Evolutionary conservation across 2,113 vertebrate genomes (phyloP).

Genomic region (Vanacampus margaritifer): DNA sequence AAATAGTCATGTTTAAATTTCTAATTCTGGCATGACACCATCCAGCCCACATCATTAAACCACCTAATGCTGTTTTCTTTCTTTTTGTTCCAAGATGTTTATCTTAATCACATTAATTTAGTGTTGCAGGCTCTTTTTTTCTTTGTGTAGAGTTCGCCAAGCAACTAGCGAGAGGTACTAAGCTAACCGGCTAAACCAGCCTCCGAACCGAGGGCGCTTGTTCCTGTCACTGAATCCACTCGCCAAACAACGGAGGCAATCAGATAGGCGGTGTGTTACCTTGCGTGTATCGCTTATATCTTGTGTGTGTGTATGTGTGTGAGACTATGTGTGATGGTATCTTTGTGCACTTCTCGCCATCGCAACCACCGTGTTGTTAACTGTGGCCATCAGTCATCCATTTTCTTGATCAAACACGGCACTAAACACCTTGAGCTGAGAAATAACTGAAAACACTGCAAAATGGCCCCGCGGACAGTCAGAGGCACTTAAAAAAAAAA

Average conservation of each 20-base stretch:
- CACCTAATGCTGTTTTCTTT: not conserved
- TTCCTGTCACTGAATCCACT: conserved; percentile 24
- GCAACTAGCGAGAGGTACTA: not conserved
- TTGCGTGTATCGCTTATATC: conserved; percentile 58
- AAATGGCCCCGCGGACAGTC: conserved; percentile 49
- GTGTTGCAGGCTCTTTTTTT: not conserved
- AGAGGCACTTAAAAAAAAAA: too few relatives aligned
- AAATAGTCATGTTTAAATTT: too few relatives aligned
- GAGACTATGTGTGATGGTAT: conserved; percentile 51
- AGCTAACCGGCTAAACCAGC: not conserved
- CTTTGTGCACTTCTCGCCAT: conserved; percentile 36
- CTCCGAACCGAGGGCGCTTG: not conserved
- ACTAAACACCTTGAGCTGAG: conserved; percentile 36
- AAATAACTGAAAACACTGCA: conserved; percentile 54
- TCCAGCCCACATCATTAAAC: not conserved
- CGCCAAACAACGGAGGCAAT: conserved; percentile 54
- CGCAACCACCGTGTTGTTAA: conserved; percentile 43
- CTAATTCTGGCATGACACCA: not conserved
- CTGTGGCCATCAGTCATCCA: conserved; percentile 31
- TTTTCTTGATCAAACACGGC: conserved; percentile 62
- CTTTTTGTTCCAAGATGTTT: not conserved
- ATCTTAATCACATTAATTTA: not conserved
- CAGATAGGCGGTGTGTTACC: conserved; percentile 50
- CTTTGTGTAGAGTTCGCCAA: not conserved
- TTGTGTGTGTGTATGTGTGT: conserved; percentile 28